Evolutionary conservation across 2,797 vertebrate genomes (phyloP).

Genomic region (Setipinna tenuifilis): DNA sequence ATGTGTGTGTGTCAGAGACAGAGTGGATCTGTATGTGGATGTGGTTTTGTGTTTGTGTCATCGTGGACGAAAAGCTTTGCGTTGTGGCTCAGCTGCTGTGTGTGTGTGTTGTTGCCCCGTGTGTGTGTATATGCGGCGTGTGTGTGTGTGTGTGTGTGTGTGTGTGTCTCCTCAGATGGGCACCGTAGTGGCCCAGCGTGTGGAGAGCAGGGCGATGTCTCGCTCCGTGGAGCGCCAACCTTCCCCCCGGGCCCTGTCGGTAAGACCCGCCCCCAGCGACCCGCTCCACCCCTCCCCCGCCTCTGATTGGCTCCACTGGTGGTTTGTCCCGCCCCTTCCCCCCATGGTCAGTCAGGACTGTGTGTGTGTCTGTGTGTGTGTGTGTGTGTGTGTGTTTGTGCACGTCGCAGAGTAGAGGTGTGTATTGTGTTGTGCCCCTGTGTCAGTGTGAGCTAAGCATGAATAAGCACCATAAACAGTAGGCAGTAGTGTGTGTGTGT

Average conservation of each 20-base stretch:
- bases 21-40: background rate
- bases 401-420: background rate
- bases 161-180: constrained; percentile 83
- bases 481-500: too few relatives aligned
- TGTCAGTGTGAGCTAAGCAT: background rate
- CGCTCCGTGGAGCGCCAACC: constrained; percentile 79
- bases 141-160: constrained; percentile 63
- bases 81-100: constrained; percentile 3
- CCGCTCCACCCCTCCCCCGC: constrained; percentile 26
- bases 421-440: background rate
- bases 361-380: background rate
- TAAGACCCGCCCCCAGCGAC: constrained; percentile 69
- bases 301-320: constrained; percentile 59
- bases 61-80: background rate
- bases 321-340: constrained; percentile 54
- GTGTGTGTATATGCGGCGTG: constrained; percentile 29
- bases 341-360: constrained; percentile 29
- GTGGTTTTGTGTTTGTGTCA: background rate
- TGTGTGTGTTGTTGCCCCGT: constrained; percentile 18
- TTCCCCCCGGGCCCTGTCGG: constrained; percentile 80
- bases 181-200: constrained; percentile 86
- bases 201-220: constrained; percentile 84
- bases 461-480: background rate
- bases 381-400: background rate
- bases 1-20: background rate